These are phyloP conservation scores for Limosa lapponica DNA, from an alignment of 2,797 vertebrate species.

Conservation along the genomic window DNA sequence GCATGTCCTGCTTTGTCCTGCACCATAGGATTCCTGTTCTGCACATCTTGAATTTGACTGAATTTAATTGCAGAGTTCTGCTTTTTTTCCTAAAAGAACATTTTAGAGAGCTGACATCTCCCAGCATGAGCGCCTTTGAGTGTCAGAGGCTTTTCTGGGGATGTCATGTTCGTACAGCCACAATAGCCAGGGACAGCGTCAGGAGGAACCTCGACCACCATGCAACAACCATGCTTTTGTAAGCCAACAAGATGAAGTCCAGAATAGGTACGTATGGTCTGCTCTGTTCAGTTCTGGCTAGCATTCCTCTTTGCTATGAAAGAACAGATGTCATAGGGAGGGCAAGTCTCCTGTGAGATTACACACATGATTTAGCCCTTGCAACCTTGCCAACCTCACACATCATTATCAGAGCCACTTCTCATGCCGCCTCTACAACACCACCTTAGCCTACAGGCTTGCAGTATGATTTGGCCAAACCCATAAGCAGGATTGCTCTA, in stretches of 20 bases:
- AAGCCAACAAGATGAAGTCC: background rate
- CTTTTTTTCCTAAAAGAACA: background rate
- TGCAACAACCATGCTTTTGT: background rate
- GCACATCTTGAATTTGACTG: background rate
- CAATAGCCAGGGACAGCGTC: background rate
- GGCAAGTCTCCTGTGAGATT: background rate
- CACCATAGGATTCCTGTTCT: background rate
- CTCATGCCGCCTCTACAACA: background rate
- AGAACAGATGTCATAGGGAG: no score
- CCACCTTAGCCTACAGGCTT: background rate
- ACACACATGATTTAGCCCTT: background rate
- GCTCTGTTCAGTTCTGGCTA: background rate
- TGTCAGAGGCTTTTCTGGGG: background rate
- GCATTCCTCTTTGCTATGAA: background rate
- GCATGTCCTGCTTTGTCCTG: constrained; percentile 19
- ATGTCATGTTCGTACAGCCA: background rate
- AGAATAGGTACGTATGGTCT: background rate
- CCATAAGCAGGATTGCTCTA: background rate
- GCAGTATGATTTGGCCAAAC: background rate
- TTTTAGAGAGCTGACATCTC: background rate
- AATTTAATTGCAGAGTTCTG: background rate
- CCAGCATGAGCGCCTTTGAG: accelerated
- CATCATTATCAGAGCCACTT: background rate
- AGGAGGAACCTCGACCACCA: background rate
- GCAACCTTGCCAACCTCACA: background rate